Evolutionary conservation across 2,113 vertebrate genomes (phyloP), one percentile per base, ranked within the genome.

Genomic region (Erythrolamprus reginae): DNA sequence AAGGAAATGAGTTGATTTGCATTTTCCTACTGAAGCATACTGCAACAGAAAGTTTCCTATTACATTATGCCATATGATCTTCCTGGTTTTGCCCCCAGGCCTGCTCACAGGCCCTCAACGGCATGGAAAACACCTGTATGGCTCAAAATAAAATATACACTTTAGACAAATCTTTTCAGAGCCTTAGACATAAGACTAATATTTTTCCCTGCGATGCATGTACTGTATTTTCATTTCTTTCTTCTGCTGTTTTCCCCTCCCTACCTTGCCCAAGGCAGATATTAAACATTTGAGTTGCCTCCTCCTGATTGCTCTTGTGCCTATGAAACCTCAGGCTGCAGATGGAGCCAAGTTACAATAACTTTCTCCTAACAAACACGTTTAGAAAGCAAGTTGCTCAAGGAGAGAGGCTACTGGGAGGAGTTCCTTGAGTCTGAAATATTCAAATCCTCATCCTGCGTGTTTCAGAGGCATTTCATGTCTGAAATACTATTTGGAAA

Each of bases 91-190:
- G 97, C 97, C 97, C 86, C 96, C 92, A 95, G 97, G 97, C 97
- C 96, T 96, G 95, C 97, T 97, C 92, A 55, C 88, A 93, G 97
- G 96, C 97, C 95, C 93, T 85, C 93, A 7, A 91, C 88, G 90
- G 95, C 96, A 96, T 96, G 95, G 94, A 96, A 96, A 97, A 97
- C 97, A 98, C 97, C 96, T 97, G 96, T 92, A 97, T 94, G 95
- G 96, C 95, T 93, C 94, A 95, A 92, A 96, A 95, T 97, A 96
- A 96, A 96, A 96, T 95, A 95, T 92, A 93, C 0, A 4, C 96
- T 96, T 96, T 96, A 97, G 96, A 97, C 95, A 97, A 95, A 97
- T 95, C 95, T 95, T 96, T 96, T 94, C 82, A 52, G 92, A 93
- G 92, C 90, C 38, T 95, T 97, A 96, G 94, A 94, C 48, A 58